Evolutionary conservation across 2,113 vertebrate genomes (phyloP).

Genomic region (Oxygymnocypris stewartii): DNA sequence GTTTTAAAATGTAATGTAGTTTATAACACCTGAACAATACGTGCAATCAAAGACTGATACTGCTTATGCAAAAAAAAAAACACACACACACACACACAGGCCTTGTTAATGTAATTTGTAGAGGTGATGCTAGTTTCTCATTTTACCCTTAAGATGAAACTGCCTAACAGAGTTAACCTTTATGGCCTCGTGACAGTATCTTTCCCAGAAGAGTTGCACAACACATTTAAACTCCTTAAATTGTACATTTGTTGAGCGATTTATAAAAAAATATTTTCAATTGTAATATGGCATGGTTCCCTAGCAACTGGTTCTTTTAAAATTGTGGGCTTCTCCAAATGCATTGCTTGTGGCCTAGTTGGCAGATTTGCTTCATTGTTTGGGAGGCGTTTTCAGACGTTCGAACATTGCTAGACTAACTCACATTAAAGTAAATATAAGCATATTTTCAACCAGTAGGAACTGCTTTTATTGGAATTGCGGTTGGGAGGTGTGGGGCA

Average conservation of each 20-base stretch:
- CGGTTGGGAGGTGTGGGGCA: not conserved
- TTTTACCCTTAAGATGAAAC: not conserved
- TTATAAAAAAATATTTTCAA: conserved; percentile 40
- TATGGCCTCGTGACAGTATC: not conserved
- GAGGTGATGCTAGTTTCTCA: conserved; percentile 17
- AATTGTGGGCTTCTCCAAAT: conserved; percentile 48
- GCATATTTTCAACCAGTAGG: not conserved
- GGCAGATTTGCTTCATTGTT: conserved; percentile 35
- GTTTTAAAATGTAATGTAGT: not conserved
- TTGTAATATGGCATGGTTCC: conserved; percentile 42
- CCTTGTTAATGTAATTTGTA: not conserved
- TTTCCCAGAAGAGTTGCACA: conserved; percentile 14
- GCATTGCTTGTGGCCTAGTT: conserved; percentile 31
- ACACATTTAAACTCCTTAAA: conserved; percentile 1
- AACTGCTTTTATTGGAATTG: conserved; percentile 8
- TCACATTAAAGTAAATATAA: conserved; percentile 6
- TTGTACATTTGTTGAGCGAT: conserved; percentile 23
- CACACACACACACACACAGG: not conserved
- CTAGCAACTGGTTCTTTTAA: conserved; percentile 48
- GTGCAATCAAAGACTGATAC: not conserved
- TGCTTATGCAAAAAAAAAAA: not conserved
- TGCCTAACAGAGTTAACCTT: not conserved
- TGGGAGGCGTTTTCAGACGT: conserved; percentile 37
- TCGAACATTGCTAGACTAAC: conserved; percentile 19
- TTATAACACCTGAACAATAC: not conserved